These are phyloP conservation scores for Cydia amplana DNA, from an alignment of 1,140 invertebrate species.

Conservation along the genomic window DNA sequence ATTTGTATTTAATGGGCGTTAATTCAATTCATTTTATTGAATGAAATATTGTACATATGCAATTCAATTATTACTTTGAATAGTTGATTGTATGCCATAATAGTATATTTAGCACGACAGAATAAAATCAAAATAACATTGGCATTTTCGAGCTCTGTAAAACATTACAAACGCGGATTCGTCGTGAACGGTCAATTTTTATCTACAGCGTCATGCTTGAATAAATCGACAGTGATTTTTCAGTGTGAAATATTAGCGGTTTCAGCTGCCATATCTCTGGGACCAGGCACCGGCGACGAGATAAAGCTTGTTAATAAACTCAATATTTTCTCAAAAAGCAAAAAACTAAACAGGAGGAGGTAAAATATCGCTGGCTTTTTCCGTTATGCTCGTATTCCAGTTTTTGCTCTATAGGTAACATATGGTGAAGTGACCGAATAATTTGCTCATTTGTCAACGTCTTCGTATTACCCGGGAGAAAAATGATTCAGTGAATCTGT, in stretches of 20 bases:
- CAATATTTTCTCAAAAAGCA: constrained; percentile 47
- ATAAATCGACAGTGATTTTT: constrained; percentile 69
- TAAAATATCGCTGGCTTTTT: constrained; percentile 35
- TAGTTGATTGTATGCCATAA: background rate
- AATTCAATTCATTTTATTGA: too few relatives aligned
- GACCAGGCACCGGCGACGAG: constrained; percentile 43
- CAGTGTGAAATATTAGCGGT: constrained; percentile 65
- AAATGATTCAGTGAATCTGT: constrained; percentile 72
- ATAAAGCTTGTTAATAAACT: constrained; percentile 52
- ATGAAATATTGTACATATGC: too few relatives aligned
- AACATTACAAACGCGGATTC: constrained; percentile 42
- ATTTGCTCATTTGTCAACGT: constrained; percentile 69
- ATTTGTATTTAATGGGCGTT: too few relatives aligned
- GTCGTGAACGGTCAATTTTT: constrained; percentile 62
- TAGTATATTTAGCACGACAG: too few relatives aligned
- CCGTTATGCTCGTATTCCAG: constrained; percentile 29
- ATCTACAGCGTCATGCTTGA: constrained; percentile 58
- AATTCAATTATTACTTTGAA: too few relatives aligned
- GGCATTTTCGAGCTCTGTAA: constrained; percentile 38
- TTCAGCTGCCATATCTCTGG: constrained; percentile 54
- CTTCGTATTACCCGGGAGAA: constrained; percentile 60
- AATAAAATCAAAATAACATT: background rate
- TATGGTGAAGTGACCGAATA: constrained; percentile 65
- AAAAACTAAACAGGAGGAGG: constrained; percentile 35
- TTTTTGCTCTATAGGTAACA: constrained; percentile 34